Evolutionary conservation across 53 echinoderm and acorn worm genomes (phyloP).

Genomic region (Apostichopus leukothele): DNA sequence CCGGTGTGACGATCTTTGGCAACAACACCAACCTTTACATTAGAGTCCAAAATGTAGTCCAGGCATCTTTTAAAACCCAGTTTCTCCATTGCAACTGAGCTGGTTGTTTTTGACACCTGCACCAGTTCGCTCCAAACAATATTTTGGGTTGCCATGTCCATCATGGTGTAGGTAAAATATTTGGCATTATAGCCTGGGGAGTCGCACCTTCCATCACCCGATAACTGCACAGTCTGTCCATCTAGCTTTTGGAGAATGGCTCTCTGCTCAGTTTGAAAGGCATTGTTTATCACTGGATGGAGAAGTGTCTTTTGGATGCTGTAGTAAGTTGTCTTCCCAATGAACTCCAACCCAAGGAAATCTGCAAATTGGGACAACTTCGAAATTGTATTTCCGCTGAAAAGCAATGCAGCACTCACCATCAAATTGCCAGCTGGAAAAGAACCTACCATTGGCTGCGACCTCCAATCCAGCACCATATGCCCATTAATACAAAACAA

Average conservation of each 20-base stretch:
- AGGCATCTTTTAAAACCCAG: slow-evolving; percentile 28
- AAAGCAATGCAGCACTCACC: slow-evolving; percentile 10
- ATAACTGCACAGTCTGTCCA: too few relatives aligned
- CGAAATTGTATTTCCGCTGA: slow-evolving; percentile 24
- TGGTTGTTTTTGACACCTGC: slow-evolving; percentile 40
- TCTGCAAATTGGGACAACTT: slow-evolving; percentile 7
- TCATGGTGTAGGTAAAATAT: slow-evolving; percentile 42
- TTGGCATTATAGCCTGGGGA: neutral
- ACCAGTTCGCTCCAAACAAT: slow-evolving; percentile 9
- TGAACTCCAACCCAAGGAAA: slow-evolving; percentile 1
- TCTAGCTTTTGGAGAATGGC: too few relatives aligned
- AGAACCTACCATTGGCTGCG: slow-evolving; percentile 2
- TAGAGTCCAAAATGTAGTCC: neutral
- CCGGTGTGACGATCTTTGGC: slow-evolving; percentile 52
- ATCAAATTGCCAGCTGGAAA: slow-evolving; percentile 25
- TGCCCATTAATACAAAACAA: neutral
- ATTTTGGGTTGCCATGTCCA: neutral
- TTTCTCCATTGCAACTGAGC: slow-evolving; percentile 53
- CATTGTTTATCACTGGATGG: neutral
- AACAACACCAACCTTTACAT: neutral
- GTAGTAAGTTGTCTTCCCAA: slow-evolving; percentile 8
- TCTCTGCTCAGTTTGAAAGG: too few relatives aligned
- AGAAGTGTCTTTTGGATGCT: neutral
- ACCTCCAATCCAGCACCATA: slow-evolving; percentile 3
- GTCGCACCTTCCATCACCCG: too few relatives aligned